Evolutionary conservation across 2,113 vertebrate genomes (phyloP).

Genomic region (Bubo bubo): DNA sequence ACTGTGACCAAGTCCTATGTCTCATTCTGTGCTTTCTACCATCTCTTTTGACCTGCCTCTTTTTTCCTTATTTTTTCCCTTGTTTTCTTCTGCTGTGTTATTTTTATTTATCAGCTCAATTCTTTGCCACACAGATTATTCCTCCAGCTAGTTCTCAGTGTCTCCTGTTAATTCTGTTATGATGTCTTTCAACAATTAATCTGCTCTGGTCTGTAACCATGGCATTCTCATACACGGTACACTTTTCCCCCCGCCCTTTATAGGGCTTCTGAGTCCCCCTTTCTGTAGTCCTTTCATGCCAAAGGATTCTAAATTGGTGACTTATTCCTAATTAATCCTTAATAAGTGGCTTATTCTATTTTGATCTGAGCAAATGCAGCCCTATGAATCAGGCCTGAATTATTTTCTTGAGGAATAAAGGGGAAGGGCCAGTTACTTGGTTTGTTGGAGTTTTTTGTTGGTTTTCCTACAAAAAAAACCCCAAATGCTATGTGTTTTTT

Average conservation of each 20-base stretch:
- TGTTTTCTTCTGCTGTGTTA: neutral
- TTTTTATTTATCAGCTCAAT: neutral
- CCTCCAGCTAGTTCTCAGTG: neutral
- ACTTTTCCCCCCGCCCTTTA: neutral
- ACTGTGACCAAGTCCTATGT: neutral
- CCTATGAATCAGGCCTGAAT: neutral
- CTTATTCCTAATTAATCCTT: conserved; percentile 2
- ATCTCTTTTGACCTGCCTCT: neutral
- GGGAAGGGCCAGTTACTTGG: neutral
- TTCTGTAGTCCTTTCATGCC: neutral
- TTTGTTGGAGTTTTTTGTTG: neutral
- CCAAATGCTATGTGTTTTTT: neutral
- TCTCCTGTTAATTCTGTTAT: conserved; percentile 19
- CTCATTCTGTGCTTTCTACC: neutral
- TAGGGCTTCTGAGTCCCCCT: neutral
- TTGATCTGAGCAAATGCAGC: neutral
- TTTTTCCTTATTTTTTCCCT: neutral
- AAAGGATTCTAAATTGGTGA: conserved; percentile 1
- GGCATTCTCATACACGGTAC: neutral
- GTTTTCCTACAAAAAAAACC: neutral
- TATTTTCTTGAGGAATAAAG: neutral
- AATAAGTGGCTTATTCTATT: conserved; percentile 31
- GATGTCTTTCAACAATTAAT: conserved; percentile 9
- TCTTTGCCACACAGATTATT: neutral
- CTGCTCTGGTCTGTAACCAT: conserved; percentile 16